Evolutionary conservation across 1,140 invertebrate genomes (phyloP).

Genomic region (Listronotus bonariensis): DNA sequence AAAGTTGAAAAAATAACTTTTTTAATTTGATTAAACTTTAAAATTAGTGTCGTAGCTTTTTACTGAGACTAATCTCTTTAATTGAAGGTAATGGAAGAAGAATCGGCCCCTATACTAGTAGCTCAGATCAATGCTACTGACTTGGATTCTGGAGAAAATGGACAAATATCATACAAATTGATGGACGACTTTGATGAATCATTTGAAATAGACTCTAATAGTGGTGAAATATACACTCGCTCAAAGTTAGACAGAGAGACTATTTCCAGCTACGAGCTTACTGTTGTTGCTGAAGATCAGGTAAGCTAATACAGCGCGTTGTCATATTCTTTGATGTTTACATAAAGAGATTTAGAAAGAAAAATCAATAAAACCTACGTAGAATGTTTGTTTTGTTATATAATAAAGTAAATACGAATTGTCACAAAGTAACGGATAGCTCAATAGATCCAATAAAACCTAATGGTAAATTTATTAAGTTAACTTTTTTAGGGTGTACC

Average conservation of each 20-base stretch:
- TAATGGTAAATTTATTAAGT: background rate
- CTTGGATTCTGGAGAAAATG: constrained; percentile 85
- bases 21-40: too few species aligned
- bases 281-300: constrained; percentile 59
- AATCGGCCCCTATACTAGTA: constrained; percentile 77
- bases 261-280: constrained; percentile 79
- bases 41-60: too few species aligned
- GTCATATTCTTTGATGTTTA: background rate
- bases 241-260: constrained; percentile 92
- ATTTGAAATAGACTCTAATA: constrained; percentile 80
- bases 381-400: too few species aligned
- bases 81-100: constrained; percentile 75
- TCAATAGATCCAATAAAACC: too few species aligned
- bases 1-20: too few species aligned
- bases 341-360: background rate
- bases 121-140: constrained; percentile 82
- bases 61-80: background rate
- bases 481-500: constrained; percentile 70
- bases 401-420: too few species aligned
- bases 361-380: too few species aligned
- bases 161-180: constrained; percentile 79
- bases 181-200: constrained; percentile 74
- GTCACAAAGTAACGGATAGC: too few species aligned
- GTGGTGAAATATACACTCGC: constrained; percentile 85
- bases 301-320: background rate